These are phyloP conservation scores for Noctua comes DNA, from an alignment of 2,888 invertebrate species.

Conservation along the genomic window DNA sequence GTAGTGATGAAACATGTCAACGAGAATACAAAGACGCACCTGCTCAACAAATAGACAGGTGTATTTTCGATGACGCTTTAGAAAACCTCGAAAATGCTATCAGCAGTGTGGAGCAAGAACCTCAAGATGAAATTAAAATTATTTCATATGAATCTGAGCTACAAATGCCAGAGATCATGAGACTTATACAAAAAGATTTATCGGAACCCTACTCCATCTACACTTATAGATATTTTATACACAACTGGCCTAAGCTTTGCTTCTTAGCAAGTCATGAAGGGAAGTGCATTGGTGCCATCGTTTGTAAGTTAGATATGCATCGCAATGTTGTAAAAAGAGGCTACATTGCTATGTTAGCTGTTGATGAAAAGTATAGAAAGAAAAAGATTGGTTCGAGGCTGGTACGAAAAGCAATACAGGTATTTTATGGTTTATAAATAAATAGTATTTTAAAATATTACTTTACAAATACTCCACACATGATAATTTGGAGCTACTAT, in stretches of 20 bases:
- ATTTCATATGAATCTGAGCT: conserved; percentile 96
- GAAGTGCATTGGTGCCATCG: conserved; percentile 98
- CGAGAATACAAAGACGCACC: conserved; percentile 68
- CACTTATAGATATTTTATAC: conserved; percentile 99
- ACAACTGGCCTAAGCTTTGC: conserved; percentile 99
- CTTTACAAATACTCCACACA: background rate
- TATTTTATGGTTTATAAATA: conserved; percentile 64
- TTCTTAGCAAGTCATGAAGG: conserved; percentile 97
- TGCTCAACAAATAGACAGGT: conserved; percentile 69
- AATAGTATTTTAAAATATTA: background rate
- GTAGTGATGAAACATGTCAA: conserved; percentile 75
- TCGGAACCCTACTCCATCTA: conserved; percentile 99
- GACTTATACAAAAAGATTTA: conserved; percentile 99
- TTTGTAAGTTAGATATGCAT: conserved; percentile 99
- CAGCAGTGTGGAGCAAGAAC: conserved; percentile 72
- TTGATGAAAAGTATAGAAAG: conserved; percentile 98
- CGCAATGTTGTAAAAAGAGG: conserved; percentile 97
- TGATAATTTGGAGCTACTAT: background rate
- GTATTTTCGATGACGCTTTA: conserved; percentile 74
- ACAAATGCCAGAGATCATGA: conserved; percentile 99
- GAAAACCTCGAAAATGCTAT: conserved; percentile 74
- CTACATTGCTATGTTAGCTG: conserved; percentile 99
- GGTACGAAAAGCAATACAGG: conserved; percentile 94
- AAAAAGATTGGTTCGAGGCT: conserved; percentile 97
- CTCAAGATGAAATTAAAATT: conserved; percentile 83